Evolutionary conservation across 2,888 invertebrate genomes (phyloP).

Genomic region (Drosophila kokeensis): DNA sequence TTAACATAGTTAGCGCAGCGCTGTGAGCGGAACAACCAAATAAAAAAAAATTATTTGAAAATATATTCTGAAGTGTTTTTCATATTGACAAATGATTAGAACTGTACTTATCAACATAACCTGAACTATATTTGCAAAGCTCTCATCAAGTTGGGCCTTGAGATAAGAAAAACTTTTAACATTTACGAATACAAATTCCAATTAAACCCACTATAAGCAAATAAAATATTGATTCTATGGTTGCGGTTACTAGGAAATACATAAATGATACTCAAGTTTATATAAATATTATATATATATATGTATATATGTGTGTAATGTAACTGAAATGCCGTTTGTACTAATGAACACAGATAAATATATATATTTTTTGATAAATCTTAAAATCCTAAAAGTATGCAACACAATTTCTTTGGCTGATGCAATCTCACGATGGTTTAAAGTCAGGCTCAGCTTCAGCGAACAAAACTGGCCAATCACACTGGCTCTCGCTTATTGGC

Average conservation of each 20-base stretch:
- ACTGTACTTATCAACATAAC: neutral
- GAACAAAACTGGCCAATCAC: constrained; percentile 41
- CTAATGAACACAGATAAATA: neutral
- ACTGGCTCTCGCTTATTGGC: constrained; percentile 34
- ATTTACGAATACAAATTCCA: neutral
- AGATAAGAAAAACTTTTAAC: constrained; percentile 30
- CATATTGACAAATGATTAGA: neutral
- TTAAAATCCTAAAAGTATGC: constrained; percentile 25
- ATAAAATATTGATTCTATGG: neutral
- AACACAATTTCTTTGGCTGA: constrained; percentile 62
- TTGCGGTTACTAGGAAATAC: neutral
- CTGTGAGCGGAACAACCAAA: neutral
- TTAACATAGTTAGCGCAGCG: neutral
- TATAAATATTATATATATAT: neutral
- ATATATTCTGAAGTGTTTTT: neutral
- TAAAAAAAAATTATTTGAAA: neutral
- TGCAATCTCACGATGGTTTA: constrained; percentile 67
- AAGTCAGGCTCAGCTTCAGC: constrained; percentile 62
- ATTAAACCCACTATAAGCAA: constrained; percentile 4
- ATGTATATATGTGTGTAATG: neutral
- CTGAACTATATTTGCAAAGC: constrained; percentile 31
- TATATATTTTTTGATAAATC: neutral
- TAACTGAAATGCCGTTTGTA: neutral
- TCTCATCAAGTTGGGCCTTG: constrained; percentile 19
- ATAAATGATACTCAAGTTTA: neutral